Percentiles rank a stretch among this genome's conserved stretches.
phyloP scores from a whole-genome alignment of 1,140 invertebrate genomes.

The Drosophila repletoides region DNA sequence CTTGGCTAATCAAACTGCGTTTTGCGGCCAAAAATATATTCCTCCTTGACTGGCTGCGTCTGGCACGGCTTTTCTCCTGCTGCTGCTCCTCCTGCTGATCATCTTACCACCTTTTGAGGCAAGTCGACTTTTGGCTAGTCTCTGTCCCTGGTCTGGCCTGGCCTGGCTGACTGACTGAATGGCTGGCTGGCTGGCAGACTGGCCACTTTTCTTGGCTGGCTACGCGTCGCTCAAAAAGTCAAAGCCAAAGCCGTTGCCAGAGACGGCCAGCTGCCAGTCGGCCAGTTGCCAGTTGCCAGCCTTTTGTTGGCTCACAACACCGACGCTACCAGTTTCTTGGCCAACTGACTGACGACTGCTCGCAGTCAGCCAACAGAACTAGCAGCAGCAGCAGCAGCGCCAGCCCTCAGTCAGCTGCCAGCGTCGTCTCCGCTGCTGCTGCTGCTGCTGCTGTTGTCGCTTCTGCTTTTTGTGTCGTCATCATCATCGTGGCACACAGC shows the following conservation, averaged over 20 bases:
- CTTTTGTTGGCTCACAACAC: slow-evolving; percentile 81
- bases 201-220: slow-evolving; percentile 81
- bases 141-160: slow-evolving; percentile 29
- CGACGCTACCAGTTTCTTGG: slow-evolving; percentile 82
- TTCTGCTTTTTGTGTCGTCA: slow-evolving; percentile 72
- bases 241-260: slow-evolving; percentile 48
- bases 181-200: slow-evolving; percentile 28
- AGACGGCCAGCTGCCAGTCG: slow-evolving; percentile 42
- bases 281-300: slow-evolving; percentile 56
- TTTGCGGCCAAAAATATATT: slow-evolving; percentile 59
- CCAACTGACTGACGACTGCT: slow-evolving; percentile 82
- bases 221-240: slow-evolving; percentile 76
- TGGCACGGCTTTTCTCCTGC: slow-evolving; percentile 22
- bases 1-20: slow-evolving; percentile 78
- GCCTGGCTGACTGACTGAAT: slow-evolving; percentile 57
- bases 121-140: slow-evolving; percentile 45
- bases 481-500: slow-evolving; percentile 41
- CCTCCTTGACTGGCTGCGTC: slow-evolving; percentile 30
- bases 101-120: slow-evolving; percentile 58
- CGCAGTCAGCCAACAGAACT: slow-evolving; percentile 76
- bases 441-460: slow-evolving; percentile 38
- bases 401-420: slow-evolving; percentile 61
- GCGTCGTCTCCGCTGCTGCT: slow-evolving; percentile 23
- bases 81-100: slow-evolving; percentile 20
- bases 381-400: slow-evolving; percentile 67